Conservation (phyloP, 2,113 vertebrate species). For the Petromus typicus region DNA sequence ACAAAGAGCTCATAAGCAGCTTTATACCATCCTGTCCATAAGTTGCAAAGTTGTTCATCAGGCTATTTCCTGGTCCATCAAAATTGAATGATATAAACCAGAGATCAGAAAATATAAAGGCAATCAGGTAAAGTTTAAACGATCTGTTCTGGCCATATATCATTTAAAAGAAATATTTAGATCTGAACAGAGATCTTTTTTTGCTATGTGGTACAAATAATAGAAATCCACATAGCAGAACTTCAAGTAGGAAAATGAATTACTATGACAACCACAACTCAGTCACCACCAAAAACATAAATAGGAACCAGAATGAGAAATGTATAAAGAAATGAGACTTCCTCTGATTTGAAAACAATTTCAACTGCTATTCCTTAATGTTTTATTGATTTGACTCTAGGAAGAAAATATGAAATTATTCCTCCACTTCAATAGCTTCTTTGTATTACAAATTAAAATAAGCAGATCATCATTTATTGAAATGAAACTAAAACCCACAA, state of each 20-base stretch:
- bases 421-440: constrained; percentile 47
- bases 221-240: constrained; percentile 51
- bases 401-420: constrained; percentile 48
- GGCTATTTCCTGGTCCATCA: background rate
- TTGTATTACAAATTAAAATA: constrained; percentile 50
- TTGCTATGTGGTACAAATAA: constrained; percentile 29
- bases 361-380: constrained; percentile 57
- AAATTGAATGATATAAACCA: background rate
- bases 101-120: background rate
- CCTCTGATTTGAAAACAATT: constrained; percentile 62
- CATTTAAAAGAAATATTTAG: constrained; percentile 35
- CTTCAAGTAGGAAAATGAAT: constrained; percentile 42
- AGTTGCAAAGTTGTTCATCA: too few species aligned
- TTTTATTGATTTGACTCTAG: constrained; percentile 64
- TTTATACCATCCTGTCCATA: background rate
- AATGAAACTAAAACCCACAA: constrained; percentile 45
- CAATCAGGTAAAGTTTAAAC: constrained; percentile 10
- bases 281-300: constrained; percentile 59
- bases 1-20: background rate
- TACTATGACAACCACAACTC: constrained; percentile 71
- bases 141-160: background rate
- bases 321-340: constrained; percentile 61
- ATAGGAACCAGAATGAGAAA: constrained; percentile 60
- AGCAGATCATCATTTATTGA: background rate
- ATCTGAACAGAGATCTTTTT: constrained; percentile 16